These are phyloP conservation scores for Drosophila saltans DNA, from an alignment of 1,140 invertebrate species.

Conservation along the genomic window DNA sequence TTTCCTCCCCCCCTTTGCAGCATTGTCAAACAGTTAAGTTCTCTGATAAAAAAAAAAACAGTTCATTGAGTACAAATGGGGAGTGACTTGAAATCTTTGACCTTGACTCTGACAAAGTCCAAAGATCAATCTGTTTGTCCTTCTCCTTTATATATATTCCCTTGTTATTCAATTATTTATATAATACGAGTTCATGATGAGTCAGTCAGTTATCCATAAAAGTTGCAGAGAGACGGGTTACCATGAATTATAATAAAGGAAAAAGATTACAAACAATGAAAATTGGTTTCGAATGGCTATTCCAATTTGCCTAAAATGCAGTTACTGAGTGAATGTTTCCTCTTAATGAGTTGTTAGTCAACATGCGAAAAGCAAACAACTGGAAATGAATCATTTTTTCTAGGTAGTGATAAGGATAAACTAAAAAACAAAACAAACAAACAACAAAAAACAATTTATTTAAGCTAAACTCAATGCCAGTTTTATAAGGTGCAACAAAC, in stretches of 20 bases:
- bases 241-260: no score
- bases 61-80: not conserved
- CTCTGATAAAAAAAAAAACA: not conserved
- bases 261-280: no score
- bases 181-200: not conserved
- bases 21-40: not conserved
- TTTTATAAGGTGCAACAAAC: no score
- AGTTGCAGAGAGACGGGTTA: not conserved
- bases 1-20: not conserved
- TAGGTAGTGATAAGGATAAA: not conserved
- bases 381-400: not conserved
- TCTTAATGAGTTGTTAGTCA: no score
- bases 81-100: not conserved
- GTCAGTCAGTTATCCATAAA: constrained; percentile 22
- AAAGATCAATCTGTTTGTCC: not conserved
- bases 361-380: not conserved
- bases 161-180: not conserved
- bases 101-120: constrained; percentile 29
- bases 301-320: no score
- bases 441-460: no score
- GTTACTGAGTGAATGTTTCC: no score
- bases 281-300: no score
- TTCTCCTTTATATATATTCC: not conserved
- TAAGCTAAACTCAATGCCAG: no score
- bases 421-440: not conserved